These are phyloP conservation scores for Phodopus roborovskii DNA, from an alignment of 2,113 vertebrate species.

Conservation along the genomic window DNA sequence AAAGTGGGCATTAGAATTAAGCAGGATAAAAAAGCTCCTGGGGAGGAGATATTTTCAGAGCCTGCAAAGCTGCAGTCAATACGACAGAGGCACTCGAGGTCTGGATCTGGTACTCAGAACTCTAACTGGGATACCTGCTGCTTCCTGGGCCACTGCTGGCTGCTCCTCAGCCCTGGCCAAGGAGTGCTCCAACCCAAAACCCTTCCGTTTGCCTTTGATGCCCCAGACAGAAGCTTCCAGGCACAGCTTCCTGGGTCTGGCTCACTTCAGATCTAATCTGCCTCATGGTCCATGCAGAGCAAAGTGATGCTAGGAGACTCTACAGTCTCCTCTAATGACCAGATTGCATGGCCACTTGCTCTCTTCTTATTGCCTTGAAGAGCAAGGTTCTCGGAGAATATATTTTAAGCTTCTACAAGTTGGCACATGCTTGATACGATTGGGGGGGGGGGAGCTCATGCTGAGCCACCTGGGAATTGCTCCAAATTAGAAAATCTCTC, in stretches of 20 bases:
- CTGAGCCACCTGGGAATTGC: slow-evolving; percentile 68
- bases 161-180: neutral
- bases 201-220: neutral
- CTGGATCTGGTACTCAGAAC: neutral
- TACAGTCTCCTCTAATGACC: neutral
- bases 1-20: slow-evolving; percentile 55
- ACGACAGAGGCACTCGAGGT: neutral
- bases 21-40: slow-evolving; percentile 59
- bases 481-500: slow-evolving; percentile 55
- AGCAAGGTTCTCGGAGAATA: slow-evolving; percentile 18
- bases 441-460: slow-evolving; percentile 42
- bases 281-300: neutral
- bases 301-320: neutral
- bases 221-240: neutral
- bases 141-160: neutral
- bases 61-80: neutral
- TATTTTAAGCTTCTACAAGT: neutral
- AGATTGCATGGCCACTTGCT: slow-evolving; percentile 23
- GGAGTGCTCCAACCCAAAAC: neutral
- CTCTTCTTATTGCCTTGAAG: slow-evolving; percentile 15
- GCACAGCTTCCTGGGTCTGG: neutral
- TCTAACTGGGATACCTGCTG: slow-evolving; percentile 33
- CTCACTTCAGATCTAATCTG: neutral
- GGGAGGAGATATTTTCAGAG: slow-evolving; percentile 8
- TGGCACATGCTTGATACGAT: slow-evolving; percentile 23